These are phyloP conservation scores for Cnemophilus loriae DNA, from an alignment of 2,113 vertebrate species.

Conservation along the genomic window DNA sequence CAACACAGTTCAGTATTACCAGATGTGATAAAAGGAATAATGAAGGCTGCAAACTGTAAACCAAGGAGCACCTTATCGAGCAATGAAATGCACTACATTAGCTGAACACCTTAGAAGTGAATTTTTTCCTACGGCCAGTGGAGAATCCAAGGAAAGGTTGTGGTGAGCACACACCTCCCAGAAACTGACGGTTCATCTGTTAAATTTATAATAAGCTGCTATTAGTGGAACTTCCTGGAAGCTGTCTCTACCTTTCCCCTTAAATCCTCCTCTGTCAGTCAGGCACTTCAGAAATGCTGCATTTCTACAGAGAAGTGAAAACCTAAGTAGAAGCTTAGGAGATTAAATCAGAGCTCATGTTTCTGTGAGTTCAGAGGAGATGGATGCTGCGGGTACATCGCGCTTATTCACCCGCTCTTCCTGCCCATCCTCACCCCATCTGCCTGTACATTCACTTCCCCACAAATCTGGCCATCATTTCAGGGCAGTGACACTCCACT, in stretches of 20 bases:
- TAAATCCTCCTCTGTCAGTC: constrained; percentile 11
- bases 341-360: not conserved
- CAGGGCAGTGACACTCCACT: not conserved
- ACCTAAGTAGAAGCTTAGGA: not conserved
- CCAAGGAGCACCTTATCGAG: not conserved
- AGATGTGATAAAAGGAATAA: not conserved
- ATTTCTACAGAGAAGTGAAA: not conserved
- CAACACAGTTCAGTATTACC: not conserved
- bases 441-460: not conserved
- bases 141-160: not conserved
- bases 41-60: not conserved
- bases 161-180: not conserved
- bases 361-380: not conserved
- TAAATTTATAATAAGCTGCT: constrained; percentile 28
- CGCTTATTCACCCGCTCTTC: fast-evolving
- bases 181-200: not conserved
- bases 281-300: not conserved
- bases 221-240: constrained; percentile 26
- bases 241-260: not conserved
- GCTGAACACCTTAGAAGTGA: not conserved
- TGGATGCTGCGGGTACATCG: fast-evolving
- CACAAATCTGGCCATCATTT: not conserved
- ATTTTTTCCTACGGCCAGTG: not conserved
- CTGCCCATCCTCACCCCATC: not conserved
- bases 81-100: not conserved